Evolutionary conservation across 92 coral and sea anemone species (phyloP).

Genomic region (Palythoa heliodiscus): DNA sequence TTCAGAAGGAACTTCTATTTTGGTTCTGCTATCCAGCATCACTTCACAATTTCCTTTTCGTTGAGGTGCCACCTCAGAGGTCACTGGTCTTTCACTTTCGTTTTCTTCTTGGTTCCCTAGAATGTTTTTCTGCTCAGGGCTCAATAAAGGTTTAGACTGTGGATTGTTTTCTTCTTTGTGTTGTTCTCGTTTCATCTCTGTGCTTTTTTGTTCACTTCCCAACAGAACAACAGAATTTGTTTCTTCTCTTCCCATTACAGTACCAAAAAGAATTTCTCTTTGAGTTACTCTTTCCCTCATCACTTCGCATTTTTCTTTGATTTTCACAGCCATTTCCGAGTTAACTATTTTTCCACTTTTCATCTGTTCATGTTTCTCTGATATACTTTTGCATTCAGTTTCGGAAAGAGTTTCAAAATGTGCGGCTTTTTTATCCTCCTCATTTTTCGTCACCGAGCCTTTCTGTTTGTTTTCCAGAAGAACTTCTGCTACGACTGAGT

Average conservation of each 20-base stretch:
- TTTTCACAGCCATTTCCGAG: neutral
- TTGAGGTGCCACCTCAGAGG: neutral
- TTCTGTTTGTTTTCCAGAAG: neutral
- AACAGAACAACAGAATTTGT: no score
- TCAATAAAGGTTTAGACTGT: no score
- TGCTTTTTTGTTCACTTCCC: no score
- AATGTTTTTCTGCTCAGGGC: neutral
- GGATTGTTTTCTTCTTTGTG: no score
- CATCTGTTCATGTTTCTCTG: no score
- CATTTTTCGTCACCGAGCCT: neutral
- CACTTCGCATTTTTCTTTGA: neutral
- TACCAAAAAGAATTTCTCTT: no score
- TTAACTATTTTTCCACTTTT: no score
- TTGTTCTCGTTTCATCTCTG: no score
- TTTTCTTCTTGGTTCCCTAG: neutral
- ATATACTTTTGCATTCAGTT: neutral
- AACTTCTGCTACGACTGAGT: neutral
- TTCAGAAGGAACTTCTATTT: neutral
- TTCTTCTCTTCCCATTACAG: no score
- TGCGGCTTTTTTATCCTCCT: neutral
- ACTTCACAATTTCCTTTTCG: neutral
- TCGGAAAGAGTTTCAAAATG: neutral
- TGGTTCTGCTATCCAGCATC: neutral
- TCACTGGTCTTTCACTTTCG: neutral
- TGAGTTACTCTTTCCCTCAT: no score